Conservation (phyloP, 2,797 vertebrate species). For the Mus minutoides region DNA sequence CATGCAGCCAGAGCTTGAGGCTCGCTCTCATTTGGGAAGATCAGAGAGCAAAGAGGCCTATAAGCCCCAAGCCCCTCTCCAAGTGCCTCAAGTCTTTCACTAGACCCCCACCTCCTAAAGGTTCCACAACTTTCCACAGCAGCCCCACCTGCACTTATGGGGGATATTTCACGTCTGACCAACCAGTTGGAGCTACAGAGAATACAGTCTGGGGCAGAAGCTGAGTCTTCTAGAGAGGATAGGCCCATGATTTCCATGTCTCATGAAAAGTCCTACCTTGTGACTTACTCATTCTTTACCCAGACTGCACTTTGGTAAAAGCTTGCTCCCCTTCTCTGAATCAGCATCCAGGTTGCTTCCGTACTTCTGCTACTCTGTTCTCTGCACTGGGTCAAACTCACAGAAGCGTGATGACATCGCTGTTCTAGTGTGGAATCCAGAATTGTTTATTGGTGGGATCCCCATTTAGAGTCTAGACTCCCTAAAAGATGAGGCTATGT, state of each 20-base stretch:
- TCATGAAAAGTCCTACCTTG: background rate
- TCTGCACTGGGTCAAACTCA: constrained; percentile 22
- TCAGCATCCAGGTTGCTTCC: constrained; percentile 1
- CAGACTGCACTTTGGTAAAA: background rate
- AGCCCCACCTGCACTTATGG: background rate
- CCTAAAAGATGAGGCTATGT: background rate
- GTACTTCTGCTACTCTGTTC: background rate
- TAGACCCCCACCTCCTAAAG: background rate
- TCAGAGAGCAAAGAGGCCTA: background rate
- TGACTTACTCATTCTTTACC: constrained; percentile 41
- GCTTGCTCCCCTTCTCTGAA: constrained; percentile 8
- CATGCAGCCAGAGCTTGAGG: background rate
- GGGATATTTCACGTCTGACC: background rate
- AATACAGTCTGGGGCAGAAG: background rate
- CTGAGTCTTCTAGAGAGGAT: constrained; percentile 4
- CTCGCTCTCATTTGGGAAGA: background rate
- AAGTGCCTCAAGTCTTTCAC: background rate
- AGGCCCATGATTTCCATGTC: background rate
- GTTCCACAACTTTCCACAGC: background rate
- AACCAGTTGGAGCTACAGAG: background rate
- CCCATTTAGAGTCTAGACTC: constrained; percentile 27
- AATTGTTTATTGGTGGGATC: constrained; percentile 38
- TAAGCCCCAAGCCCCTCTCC: background rate
- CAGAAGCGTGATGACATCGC: background rate
- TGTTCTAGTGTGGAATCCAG: constrained; percentile 20